phyloP scores from a whole-genome alignment of 2,113 vertebrate species.

The Trochalopteron elliotii region DNA sequence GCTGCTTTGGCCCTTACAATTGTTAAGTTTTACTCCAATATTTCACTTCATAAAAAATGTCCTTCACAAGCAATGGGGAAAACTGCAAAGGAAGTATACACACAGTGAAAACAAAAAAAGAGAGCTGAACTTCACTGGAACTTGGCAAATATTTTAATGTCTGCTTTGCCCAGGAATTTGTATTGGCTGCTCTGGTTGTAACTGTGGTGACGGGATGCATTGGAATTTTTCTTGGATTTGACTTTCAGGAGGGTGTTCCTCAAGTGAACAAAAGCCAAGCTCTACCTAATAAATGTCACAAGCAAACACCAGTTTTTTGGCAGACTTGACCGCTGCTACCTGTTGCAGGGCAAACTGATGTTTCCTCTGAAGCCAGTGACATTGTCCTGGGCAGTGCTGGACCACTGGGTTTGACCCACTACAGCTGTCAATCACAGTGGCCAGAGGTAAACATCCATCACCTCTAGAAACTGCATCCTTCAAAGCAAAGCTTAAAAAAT shows the following conservation, averaged over 20 bases:
- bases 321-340: neutral
- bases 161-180: constrained; percentile 2
- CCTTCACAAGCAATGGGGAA: neutral
- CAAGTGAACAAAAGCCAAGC: neutral
- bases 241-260: neutral
- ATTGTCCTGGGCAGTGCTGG: neutral
- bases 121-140: neutral
- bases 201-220: neutral
- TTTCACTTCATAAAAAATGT: neutral
- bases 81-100: neutral
- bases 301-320: neutral
- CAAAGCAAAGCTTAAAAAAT: neutral
- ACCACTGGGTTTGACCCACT: neutral
- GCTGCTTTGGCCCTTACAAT: neutral
- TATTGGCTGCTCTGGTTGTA: constrained; percentile 11
- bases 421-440: neutral
- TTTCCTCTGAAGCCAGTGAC: neutral
- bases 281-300: neutral
- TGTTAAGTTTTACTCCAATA: neutral
- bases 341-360: neutral
- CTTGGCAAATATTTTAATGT: constrained; percentile 10
- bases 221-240: neutral
- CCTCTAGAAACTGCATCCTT: neutral
- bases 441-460: neutral
- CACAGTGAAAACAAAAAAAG: neutral